Base-by-base conservation (phyloP, 2,888 invertebrate species). In the Morpho helenor region DNA sequence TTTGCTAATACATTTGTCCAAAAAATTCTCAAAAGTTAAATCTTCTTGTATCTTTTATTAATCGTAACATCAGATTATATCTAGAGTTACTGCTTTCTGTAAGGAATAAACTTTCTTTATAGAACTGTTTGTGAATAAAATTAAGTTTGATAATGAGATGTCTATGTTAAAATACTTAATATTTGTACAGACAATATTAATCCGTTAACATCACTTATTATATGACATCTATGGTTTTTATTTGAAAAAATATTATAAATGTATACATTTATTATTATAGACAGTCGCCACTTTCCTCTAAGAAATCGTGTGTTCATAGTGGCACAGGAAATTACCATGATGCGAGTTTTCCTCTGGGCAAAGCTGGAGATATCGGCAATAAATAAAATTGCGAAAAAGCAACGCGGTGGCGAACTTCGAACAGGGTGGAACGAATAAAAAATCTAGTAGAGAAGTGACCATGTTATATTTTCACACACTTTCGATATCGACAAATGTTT, bases 251-350 rank as follows among this genome's bases (percentile, higher is more conserved):
- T 31, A 31, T 31, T 31, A 31, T 31, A 31, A 31, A 31, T 31
- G 5, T 31, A 16, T 16, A 31, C 5, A 31, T 31, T 31, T 31
- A 31, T 31, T 31, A 31, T 31, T 31, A 49, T 49, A 57, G 44
- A 39, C 6, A 10, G 39, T 57, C 8, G 39, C 31, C 7, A 23
- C 48, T 45, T 42, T 31, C 16, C 8, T 10, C 10, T 9, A 52
- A 53, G 47, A 55, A 41, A 61, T 64, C 56, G 54, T 55, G 57
- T 54, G 50, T 56, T 48, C 53, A 56, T 61, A 66, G 60, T 60
- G 72, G 66, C 70, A 83, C 87, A 85, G 87, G 87, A 87, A 87
- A 89, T 88, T 86, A 88, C 84, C 82, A 86, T 84, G 84, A 83
- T 77, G 77, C 74, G 76, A 82, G 80, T 79, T 86, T 86, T 85